Evolutionary conservation across 2,888 invertebrate genomes (phyloP).

Genomic region (Conus canariensis): DNA sequence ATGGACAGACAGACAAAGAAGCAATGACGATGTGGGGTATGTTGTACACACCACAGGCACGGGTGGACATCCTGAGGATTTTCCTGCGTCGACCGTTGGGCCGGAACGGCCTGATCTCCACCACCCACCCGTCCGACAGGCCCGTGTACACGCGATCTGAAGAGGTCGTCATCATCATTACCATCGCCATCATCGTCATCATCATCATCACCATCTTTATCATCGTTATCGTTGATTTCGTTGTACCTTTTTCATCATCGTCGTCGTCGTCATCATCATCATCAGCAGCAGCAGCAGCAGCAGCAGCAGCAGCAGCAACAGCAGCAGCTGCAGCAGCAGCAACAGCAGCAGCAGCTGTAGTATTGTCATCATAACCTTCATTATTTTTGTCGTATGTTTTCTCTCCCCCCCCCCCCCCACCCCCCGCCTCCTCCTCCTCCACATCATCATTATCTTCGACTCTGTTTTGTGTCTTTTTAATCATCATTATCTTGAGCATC

Average conservation of each 20-base stretch:
- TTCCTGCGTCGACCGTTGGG: not conserved
- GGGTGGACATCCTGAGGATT: constrained; percentile 16
- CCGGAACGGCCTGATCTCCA: constrained; percentile 23
- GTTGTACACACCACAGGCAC: not conserved
- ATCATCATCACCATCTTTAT: not conserved
- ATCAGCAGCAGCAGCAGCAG: not conserved
- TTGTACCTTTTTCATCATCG: too few relatives aligned
- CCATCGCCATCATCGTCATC: not conserved
- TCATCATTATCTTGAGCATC: too few relatives aligned
- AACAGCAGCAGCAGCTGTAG: not conserved
- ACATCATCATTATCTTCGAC: not conserved
- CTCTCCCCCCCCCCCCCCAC: too few relatives aligned
- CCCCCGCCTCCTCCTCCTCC: too few relatives aligned
- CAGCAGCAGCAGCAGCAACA: not conserved
- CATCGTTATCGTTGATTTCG: too few relatives aligned
- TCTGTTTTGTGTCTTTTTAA: not conserved
- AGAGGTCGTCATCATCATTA: not conserved
- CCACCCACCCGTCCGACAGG: constrained; percentile 29
- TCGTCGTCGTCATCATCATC: not conserved
- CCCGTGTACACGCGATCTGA: constrained; percentile 36
- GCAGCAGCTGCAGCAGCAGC: not conserved
- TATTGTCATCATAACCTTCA: too few relatives aligned
- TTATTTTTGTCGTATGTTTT: too few relatives aligned
- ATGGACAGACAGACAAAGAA: too few relatives aligned
- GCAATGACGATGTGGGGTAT: not conserved